These are phyloP conservation scores for Eufriesea mexicana DNA, from an alignment of 1,140 invertebrate species.

Conservation along the genomic window DNA sequence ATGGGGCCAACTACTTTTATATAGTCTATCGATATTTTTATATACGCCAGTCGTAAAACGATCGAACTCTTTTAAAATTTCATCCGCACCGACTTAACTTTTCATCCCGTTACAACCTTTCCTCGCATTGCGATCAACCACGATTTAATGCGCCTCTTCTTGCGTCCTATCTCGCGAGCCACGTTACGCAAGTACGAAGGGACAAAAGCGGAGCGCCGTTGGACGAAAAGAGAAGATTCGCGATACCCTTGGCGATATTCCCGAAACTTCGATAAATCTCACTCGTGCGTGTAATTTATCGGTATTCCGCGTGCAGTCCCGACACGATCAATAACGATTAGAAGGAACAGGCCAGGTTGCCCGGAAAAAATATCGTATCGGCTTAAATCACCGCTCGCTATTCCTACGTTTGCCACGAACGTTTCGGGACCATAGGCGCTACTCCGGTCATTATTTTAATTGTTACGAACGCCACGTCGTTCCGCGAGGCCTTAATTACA, in stretches of 20 bases:
- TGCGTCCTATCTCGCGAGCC: neutral
- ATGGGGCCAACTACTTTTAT: constrained; percentile 23
- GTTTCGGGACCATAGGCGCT: constrained; percentile 26
- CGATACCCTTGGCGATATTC: constrained; percentile 13
- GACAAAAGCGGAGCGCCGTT: constrained; percentile 1
- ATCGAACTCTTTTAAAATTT: neutral
- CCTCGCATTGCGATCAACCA: neutral
- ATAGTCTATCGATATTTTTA: constrained; percentile 32
- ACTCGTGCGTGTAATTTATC: constrained; percentile 64
- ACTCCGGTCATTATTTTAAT: constrained; percentile 78
- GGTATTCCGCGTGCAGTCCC: constrained; percentile 51
- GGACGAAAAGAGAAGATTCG: neutral
- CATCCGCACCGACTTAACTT: neutral
- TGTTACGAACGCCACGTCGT: constrained; percentile 69
- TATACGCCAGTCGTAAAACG: neutral
- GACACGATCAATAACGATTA: constrained; percentile 66
- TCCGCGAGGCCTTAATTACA: constrained; percentile 72
- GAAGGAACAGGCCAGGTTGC: constrained; percentile 46
- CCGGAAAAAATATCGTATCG: constrained; percentile 57
- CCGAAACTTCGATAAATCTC: constrained; percentile 62
- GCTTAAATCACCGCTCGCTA: constrained; percentile 65
- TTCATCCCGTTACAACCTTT: no score
- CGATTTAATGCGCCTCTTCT: constrained; percentile 29
- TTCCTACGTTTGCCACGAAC: constrained; percentile 35
- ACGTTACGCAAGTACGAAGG: neutral